Base-by-base conservation (phyloP, 2,888 invertebrate species). In the Gasteruption jaculator region DNA sequence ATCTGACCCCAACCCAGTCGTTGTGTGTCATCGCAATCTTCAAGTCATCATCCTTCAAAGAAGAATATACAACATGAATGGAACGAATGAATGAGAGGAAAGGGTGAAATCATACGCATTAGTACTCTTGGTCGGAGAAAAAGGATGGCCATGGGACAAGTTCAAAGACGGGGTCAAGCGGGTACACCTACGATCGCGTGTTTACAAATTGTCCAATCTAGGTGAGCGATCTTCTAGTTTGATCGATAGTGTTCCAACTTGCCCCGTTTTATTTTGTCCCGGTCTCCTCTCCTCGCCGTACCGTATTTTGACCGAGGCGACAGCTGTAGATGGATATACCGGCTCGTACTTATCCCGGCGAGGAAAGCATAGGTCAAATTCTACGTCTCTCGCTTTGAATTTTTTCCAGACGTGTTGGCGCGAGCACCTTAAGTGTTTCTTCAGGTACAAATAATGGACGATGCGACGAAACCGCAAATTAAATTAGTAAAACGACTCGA, bases 391-490 rank as follows among this genome's bases (percentile, higher is more conserved):
- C n/a, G n/a, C n/a, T n/a, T n/a, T n/a, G n/a, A n/a, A n/a, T n/a
- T n/a, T n/a, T n/a, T n/a, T n/a, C n/a, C n/a, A n/a, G n/a, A n/a
- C n/a, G n/a, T n/a, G n/a, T n/a, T n/a, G n/a, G n/a, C n/a, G n/a
- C n/a, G n/a, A n/a, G n/a, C n/a, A n/a, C n/a, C n/a, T n/a, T n/a
- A n/a, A n/a, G n/a, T n/a, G n/a, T n/a, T n/a, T n/a, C n/a, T n/a
- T n/a, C n/a, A n/a, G n/a, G n/a, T n/a, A n/a, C n/a, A n/a, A n/a
- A n/a, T n/a, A 47, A 43, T 43, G 56, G 47, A 54, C 50, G 56
- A 61, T 56, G 64, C 63, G 66, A 66, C 61, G 65, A 66, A 69
- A 66, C 61, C 59, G 65, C 61, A 68, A 68, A 67, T 69, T 67
- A 66, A 68, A 68, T 68, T 68, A 66, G 61, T 58, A 51, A 59